Evolutionary conservation across 2,888 invertebrate species (phyloP).

Genomic region (Cephus nigrinus): DNA sequence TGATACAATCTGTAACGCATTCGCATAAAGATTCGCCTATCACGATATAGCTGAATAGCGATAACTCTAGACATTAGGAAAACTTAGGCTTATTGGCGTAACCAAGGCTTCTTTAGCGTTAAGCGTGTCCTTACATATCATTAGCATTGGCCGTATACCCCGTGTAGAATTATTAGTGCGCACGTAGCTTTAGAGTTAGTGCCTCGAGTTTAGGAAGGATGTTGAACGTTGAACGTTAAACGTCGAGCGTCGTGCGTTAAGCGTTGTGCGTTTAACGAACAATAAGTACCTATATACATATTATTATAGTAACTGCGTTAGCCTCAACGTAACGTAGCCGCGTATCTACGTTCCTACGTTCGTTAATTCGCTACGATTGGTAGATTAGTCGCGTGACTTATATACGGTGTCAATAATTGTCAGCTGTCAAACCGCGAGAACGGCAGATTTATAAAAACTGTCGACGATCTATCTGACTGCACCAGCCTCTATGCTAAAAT

Average conservation of each 20-base stretch:
- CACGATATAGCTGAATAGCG: no score
- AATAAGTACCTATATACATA: background rate
- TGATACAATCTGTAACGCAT: no score
- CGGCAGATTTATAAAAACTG: background rate
- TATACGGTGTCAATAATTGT: background rate
- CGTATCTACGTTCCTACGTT: background rate
- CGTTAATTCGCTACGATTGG: background rate
- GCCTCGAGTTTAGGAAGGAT: background rate
- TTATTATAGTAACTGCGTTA: background rate
- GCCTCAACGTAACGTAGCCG: background rate
- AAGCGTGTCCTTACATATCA: slow-evolving; percentile 22
- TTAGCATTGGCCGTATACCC: slow-evolving; percentile 10
- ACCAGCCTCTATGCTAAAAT: background rate
- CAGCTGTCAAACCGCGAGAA: background rate
- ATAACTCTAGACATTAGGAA: background rate
- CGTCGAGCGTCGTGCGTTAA: no score
- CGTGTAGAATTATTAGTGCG: background rate
- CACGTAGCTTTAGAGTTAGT: slow-evolving; percentile 5
- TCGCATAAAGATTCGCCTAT: no score
- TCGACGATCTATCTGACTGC: background rate
- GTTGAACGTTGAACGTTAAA: no score
- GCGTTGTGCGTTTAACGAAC: background rate
- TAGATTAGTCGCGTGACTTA: background rate
- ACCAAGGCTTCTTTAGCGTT: slow-evolving; percentile 16
- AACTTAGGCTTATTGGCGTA: slow-evolving; percentile 2